phyloP scores from a whole-genome alignment of 2,888 invertebrate genomes.

The Yponomeuta sedellus region DNA sequence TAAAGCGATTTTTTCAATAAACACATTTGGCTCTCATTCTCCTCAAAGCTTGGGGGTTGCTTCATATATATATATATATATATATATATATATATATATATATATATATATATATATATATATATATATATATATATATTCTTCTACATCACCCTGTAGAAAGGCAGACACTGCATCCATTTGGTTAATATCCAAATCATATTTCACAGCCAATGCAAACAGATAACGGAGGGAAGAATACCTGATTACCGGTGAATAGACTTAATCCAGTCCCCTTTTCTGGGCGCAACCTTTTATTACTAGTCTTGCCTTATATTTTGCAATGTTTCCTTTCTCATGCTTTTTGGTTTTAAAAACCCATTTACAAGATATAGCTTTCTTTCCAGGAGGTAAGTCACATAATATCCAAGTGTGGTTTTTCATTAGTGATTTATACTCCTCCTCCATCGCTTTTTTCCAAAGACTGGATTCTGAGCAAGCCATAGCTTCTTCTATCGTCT shows the following conservation, averaged over 20 bases:
- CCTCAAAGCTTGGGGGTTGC: conserved; percentile 15
- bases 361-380: conserved; percentile 26
- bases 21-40: conserved; percentile 18
- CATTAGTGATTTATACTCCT: conserved; percentile 26
- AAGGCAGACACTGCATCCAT: conserved; percentile 16
- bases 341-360: conserved; percentile 29
- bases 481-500: conserved; percentile 19
- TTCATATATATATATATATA: too few species aligned
- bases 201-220: conserved; percentile 14
- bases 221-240: conserved; percentile 8
- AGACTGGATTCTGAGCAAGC: conserved; percentile 19
- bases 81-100: too few species aligned
- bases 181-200: conserved; percentile 16
- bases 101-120: too few species aligned
- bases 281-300: conserved; percentile 18
- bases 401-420: conserved; percentile 27
- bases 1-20: conserved; percentile 19
- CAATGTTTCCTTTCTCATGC: conserved; percentile 24
- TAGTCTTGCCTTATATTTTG: conserved; percentile 17
- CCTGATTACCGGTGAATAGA: conserved; percentile 17
- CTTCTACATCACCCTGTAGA: conserved; percentile 15
- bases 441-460: conserved; percentile 27
- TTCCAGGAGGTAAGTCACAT: conserved; percentile 22
- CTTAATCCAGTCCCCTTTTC: conserved; percentile 12
- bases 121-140: conserved; percentile 16